Evolutionary conservation across 2,113 vertebrate species (phyloP).

Genomic region (Suricata suricatta): DNA sequence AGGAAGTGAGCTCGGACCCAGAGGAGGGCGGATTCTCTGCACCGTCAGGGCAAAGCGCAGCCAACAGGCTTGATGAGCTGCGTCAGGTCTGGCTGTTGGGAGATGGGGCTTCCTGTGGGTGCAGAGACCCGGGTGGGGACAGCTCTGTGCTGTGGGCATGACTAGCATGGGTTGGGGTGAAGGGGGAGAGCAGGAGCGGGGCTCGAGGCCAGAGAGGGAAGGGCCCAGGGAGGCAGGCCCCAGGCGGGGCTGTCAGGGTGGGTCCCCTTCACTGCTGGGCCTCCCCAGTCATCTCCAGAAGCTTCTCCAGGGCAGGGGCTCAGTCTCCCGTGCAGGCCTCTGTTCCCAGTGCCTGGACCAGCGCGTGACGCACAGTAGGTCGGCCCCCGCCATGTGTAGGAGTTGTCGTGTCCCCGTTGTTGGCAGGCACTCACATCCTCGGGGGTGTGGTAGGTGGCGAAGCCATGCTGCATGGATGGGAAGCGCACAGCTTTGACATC

Average conservation of each 20-base stretch:
- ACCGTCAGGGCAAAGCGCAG: neutral
- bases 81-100: rapidly evolving
- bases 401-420: rapidly evolving
- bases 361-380: neutral
- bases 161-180: neutral
- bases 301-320: neutral
- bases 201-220: no score
- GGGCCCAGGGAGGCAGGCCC: neutral
- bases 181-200: rapidly evolving
- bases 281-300: neutral
- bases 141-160: rapidly evolving
- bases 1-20: rapidly evolving
- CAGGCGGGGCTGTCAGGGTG: rapidly evolving
- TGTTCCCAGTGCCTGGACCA: rapidly evolving
- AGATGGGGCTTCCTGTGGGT: neutral
- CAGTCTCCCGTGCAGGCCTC: neutral
- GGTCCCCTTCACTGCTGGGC: neutral
- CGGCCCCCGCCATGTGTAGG: rapidly evolving
- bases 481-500: neutral
- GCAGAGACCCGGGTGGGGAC: neutral
- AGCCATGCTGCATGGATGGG: rapidly evolving
- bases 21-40: rapidly evolving
- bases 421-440: neutral
- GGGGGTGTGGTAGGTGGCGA: rapidly evolving
- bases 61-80: neutral